A percentile compares a stretch with the other conserved stretches of the same genome.
Conservation (phyloP, 2,888 invertebrate genomes). For the Seira sanloemensis region DNA sequence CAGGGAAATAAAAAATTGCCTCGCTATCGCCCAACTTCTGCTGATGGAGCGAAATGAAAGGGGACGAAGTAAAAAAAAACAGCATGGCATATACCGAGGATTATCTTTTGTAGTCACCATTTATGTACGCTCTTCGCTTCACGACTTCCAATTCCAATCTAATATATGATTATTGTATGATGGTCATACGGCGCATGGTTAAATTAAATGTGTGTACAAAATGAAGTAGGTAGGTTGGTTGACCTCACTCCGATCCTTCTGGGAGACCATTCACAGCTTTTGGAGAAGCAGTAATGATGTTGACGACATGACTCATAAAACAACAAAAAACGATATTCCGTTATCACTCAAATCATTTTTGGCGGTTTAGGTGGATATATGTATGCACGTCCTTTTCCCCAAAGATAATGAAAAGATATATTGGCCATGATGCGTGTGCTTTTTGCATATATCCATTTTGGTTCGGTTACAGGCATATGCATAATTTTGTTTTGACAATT, state of each 20-base stretch:
- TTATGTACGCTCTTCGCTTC: constrained; percentile 2
- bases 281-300: background rate
- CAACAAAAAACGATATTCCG: background rate
- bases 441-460: too few species aligned
- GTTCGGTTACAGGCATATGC: too few species aligned
- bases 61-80: background rate
- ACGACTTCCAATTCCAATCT: background rate
- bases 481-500: too few species aligned
- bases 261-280: background rate
- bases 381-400: background rate
- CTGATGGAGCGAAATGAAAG: constrained; percentile 22
- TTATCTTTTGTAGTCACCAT: constrained; percentile 8
- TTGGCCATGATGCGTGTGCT: background rate
- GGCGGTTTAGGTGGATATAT: too few species aligned
- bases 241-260: constrained; percentile 30
- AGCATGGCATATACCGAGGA: constrained; percentile 22
- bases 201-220: too few species aligned
- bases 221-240: constrained; percentile 49
- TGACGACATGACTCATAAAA: constrained; percentile 6
- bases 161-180: background rate
- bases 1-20: background rate
- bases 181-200: background rate
- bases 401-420: background rate
- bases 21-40: background rate
- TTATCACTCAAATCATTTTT: constrained; percentile 14